A percentile compares a stretch with the other conserved stretches of the same genome.
Conservation (phyloP, 2,797 vertebrate species). For the Fistularia tabacaria region DNA sequence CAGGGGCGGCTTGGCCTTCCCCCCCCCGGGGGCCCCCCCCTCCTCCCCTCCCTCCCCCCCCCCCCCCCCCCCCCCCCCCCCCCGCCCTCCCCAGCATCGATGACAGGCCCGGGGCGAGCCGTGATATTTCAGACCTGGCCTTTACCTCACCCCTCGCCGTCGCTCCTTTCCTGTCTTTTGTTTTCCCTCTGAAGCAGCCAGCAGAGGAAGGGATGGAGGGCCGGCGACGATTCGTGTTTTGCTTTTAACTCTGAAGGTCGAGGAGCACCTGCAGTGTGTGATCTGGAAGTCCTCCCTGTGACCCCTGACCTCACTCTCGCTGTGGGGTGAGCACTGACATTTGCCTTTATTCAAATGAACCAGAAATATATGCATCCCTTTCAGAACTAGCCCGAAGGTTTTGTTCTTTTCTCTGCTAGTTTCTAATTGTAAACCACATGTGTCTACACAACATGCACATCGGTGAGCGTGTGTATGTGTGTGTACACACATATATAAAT, state of each 20-base stretch:
- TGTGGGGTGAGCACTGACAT: slow-evolving; percentile 30
- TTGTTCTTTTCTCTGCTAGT: too few relatives aligned
- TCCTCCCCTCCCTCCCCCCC: slow-evolving; percentile 1
- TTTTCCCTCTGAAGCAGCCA: slow-evolving; percentile 5
- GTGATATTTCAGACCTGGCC: slow-evolving; percentile 58
- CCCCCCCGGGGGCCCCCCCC: too few relatives aligned
- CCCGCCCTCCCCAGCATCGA: slow-evolving; percentile 14
- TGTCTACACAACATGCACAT: too few relatives aligned
- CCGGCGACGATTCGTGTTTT: slow-evolving; percentile 1
- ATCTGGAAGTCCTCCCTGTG: slow-evolving; percentile 27
- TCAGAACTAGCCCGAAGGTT: background rate
- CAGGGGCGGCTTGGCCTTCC: too few relatives aligned
- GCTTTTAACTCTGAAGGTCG: slow-evolving; percentile 40
- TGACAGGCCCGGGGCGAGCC: slow-evolving; percentile 32
- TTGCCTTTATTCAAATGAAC: slow-evolving; percentile 40
- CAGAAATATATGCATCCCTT: slow-evolving; percentile 18
- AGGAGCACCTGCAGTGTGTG: slow-evolving; percentile 16
- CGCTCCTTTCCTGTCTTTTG: slow-evolving; percentile 22
- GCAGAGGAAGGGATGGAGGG: background rate
- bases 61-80: slow-evolving; percentile 8
- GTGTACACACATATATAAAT: too few relatives aligned
- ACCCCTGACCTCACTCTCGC: slow-evolving; percentile 33
- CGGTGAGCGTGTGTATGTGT: too few relatives aligned
- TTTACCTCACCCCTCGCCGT: slow-evolving; percentile 36
- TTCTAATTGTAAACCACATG: too few relatives aligned